Evolutionary conservation across 2,888 invertebrate species (phyloP), one percentile per base, ranked within the genome.

Genomic region (Ophion ventricosus): DNA sequence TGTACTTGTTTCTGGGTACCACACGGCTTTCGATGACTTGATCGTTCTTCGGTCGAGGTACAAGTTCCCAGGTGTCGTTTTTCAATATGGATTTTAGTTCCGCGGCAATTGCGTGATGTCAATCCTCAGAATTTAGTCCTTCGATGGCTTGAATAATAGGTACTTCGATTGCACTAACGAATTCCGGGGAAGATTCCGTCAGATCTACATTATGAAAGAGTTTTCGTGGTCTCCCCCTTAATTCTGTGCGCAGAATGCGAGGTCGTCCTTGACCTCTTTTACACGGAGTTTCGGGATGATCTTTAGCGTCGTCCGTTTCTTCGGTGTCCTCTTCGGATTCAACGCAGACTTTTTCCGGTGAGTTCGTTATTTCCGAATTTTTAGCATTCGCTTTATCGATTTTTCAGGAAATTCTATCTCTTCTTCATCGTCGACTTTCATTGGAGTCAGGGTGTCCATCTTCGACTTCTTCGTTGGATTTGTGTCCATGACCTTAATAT

Each of bases 11-110:
- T 1, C 74, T 69, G 25, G 83, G 49, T 3, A 86, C 74, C 0
- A 86, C 40, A 3, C 80, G 73, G 14, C 78, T 80, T 1, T 78
- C 84, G 20, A 86, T 54, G 0, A 83, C 14, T 3, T 23, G 54
- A 2, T 63, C 25, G 4, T 64, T 54, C 40, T 35, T 5, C 0
- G 80, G 29, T 7, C 56, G 54, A 1, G 66, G n/a, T 0, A 83
- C 20, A 3, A 84, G 64, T 1, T 23, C 17, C 77, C 79, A 80
- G 1, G 76, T 78, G 2, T 84, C 40, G 26, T 81, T 73, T 26
- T 72, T 82, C 2, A 86, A 40, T 0, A 82, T n/a, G 14, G 70
- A 78, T 56, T 0, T 79, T 0, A 85, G 29, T 20, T 83, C 79
- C 1, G 43, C 40, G 2, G 54, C 35, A 5, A 80, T 74, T 14